Evolutionary conservation across 2,797 vertebrate species (phyloP), one percentile per base, ranked within the genome.

Genomic region (Picus viridis): DNA sequence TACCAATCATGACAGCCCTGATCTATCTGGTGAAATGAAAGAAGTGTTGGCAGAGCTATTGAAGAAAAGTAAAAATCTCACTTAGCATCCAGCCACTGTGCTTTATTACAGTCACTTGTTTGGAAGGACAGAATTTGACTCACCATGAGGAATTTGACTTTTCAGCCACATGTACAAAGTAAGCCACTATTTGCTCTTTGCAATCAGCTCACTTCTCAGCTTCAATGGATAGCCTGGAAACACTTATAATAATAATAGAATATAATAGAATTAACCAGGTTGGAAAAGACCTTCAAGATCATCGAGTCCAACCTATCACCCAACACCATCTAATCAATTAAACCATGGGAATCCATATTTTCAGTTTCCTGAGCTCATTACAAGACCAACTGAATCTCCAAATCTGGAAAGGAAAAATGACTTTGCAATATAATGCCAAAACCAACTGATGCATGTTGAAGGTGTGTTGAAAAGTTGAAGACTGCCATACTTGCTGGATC

Each of bases 1-100:
- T 70, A 76, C 0, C 0, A 89, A 54, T 65, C 27, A 3, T 27
- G 56, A 36, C 43, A 74, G 19, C 16, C 30, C 26, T 41, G 8
- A 15, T 65, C 6, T 65, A 80, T 74, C 59, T n/a, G 24, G 14
- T 74, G 75, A 64, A 47, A 74, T 24, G 19, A 24, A 77, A 41
- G 53, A 54, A 54, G 17, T 24, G 7, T 9, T 67, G 59, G 18
- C 3, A 80, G 85, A 90, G 12, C 11, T 74, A 15, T 12, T 29
- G 24, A 22, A 45, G 11, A 36, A 29, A 9, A 13, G 6, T 41
- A 24, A 72, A 89, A 73, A 12, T 70, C 23, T 67, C 29, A 34
- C 12, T 82, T 39, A 36, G 2, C 26, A 49, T 59, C 19, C 10
- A 27, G 16, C 1, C 1, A 17, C 10, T 64, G 29, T 43, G 47